Percentiles rank a stretch among this genome's conserved stretches.
Conservation (phyloP, 1,140 invertebrate genomes). For the Heliothis virescens region DNA sequence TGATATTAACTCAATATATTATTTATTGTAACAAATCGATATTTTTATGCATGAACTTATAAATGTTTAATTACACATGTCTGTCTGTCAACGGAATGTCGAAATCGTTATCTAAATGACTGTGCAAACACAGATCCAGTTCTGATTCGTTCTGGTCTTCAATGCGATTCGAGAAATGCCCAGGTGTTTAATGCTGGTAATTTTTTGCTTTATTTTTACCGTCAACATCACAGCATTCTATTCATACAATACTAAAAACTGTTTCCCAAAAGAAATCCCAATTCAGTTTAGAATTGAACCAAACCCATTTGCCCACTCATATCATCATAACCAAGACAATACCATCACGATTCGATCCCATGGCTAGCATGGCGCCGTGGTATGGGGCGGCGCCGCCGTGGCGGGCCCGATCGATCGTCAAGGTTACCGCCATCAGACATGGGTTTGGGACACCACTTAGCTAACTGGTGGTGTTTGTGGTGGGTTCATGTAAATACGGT, state of each 20-base stretch:
- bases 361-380: slow-evolving; percentile 43
- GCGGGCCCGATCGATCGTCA: slow-evolving; percentile 71
- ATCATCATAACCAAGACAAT: slow-evolving; percentile 36
- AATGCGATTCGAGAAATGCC: too few species aligned
- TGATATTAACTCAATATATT: slow-evolving; percentile 4
- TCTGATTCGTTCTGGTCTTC: too few species aligned
- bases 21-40: slow-evolving; percentile 4
- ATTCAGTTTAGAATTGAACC: not conserved
- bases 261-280: not conserved
- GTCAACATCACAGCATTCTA: too few species aligned
- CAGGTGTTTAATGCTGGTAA: too few species aligned
- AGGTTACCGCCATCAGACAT: slow-evolving; percentile 67
- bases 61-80: not conserved
- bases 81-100: too few species aligned
- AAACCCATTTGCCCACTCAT: slow-evolving; percentile 21
- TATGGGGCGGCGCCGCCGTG: slow-evolving; percentile 62
- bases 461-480: slow-evolving; percentile 44
- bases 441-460: slow-evolving; percentile 51
- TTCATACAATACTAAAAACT: too few species aligned
- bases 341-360: slow-evolving; percentile 41
- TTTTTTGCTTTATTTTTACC: too few species aligned
- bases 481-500: slow-evolving; percentile 21
- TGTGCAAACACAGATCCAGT: too few species aligned
- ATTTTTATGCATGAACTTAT: slow-evolving; percentile 6
- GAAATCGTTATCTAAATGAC: too few species aligned